Base-by-base conservation (phyloP, 2,113 vertebrate species). In the Chaetodon auriga region DNA sequence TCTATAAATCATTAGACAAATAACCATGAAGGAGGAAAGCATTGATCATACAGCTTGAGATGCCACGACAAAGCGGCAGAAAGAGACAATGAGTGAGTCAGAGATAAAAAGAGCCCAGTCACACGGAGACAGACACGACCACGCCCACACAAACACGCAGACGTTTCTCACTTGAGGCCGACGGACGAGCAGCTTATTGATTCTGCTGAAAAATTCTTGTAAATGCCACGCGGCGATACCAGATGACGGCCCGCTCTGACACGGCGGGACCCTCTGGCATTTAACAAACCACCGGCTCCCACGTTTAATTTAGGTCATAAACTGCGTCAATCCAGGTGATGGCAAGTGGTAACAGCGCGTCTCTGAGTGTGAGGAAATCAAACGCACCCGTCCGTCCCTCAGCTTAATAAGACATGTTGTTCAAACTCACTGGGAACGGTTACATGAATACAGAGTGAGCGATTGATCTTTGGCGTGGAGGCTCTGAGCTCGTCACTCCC, bases 221-320 rank as follows among this genome's bases (percentile, higher is more conserved):
- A 81, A 87, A 68, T 72, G 74, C 30, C 70, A 64, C 2, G 54
- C 41, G 68, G 80, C 19, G 23, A 78, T 25, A 85, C 45, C 57
- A 74, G 60, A 74, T 54, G 74, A 14, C 75, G 62, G 21, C 35
- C 45, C 25, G 53, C 74, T 46, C 46, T 43, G 62, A 48, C 64
- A 51, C 46, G 5, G 25, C 13, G 65, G 23, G 53, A 74, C 19
- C 72, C 51, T 36, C 19, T 74, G 68, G 70, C 68, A 65, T 81
- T 75, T 57, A 83, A 49, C 45, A 75, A 81, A 78, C 12, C 48
- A 46, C 65, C 10, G 62, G 63, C 70, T 53, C 58, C 41, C 72
- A 58, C 2, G 5, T 78, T 75, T 74, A 46, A 85, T 85, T 85
- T 15, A 45, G 36, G 15, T 57, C 55, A 69, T 75, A 46, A 12